Percentiles rank a stretch among this genome's conserved stretches.
These are phyloP conservation scores for Parambassis ranga DNA, from an alignment of 2,797 vertebrate species.

Conservation along the genomic window DNA sequence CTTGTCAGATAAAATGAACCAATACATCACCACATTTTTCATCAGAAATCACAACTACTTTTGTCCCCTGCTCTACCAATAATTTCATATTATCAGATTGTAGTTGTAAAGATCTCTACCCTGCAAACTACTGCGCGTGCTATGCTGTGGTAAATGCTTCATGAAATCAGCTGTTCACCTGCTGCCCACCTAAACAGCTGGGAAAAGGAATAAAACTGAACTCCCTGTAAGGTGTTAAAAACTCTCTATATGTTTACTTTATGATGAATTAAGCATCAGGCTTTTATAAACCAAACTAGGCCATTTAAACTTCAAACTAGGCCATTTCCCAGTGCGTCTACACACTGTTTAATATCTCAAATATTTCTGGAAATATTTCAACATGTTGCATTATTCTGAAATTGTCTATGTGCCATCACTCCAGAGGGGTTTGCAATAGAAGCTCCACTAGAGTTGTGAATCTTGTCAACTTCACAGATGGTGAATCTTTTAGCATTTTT, in stretches of 20 bases:
- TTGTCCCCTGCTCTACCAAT: no score
- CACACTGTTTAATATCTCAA: constrained; percentile 40
- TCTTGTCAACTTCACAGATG: constrained; percentile 25
- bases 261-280: constrained; percentile 24
- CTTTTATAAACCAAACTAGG: constrained; percentile 45
- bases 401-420: constrained; percentile 6
- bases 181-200: neutral
- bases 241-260: constrained; percentile 17
- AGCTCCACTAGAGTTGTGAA: constrained; percentile 17
- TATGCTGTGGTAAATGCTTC: no score
- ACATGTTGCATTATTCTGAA: constrained; percentile 44
- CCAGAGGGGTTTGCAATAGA: constrained; percentile 31
- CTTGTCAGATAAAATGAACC: no score
- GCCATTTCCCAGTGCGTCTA: constrained; percentile 22
- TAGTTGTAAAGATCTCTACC: no score
- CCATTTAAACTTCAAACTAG: constrained; percentile 54
- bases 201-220: no score
- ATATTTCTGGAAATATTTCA: constrained; percentile 43
- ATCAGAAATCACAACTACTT: no score
- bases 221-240: neutral
- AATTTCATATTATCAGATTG: no score
- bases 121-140: no score
- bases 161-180: neutral
- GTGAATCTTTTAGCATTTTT: neutral
- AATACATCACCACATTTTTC: no score